Percentiles rank a stretch among this genome's conserved stretches.
phyloP scores from a whole-genome alignment of 1,140 invertebrate species.

The Drosophila murphyi region DNA sequence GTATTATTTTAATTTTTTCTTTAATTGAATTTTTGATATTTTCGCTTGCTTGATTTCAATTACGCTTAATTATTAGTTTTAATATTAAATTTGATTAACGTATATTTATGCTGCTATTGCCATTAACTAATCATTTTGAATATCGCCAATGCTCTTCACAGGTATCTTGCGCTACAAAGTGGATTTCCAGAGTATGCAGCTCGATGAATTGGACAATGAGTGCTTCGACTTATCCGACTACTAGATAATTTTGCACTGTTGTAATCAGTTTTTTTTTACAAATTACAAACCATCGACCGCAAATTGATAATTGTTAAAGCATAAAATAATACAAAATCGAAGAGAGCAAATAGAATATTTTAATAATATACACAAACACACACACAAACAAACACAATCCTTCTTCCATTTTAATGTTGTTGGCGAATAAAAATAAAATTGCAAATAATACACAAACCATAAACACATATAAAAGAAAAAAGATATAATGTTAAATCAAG shows the following conservation, averaged over 20 bases:
- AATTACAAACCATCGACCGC: conserved; percentile 41
- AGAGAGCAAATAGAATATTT: conserved; percentile 75
- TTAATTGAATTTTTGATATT: conserved; percentile 8
- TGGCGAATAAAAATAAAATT: conserved; percentile 75
- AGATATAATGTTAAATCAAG: conserved; percentile 73
- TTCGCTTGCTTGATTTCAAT: conserved; percentile 16
- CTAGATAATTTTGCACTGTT: conserved; percentile 86
- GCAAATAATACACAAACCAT: conserved; percentile 54
- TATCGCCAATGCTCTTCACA: conserved; percentile 29
- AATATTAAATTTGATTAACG: conserved; percentile 2
- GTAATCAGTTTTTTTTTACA: conserved; percentile 50
- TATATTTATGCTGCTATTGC: background rate
- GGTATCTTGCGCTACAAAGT: conserved; percentile 98
- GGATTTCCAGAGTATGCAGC: conserved; percentile 98
- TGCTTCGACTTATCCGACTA: conserved; percentile 97
- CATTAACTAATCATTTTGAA: conserved; percentile 4
- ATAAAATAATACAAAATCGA: conserved; percentile 46
- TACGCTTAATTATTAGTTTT: conserved; percentile 1
- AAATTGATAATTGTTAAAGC: conserved; percentile 61
- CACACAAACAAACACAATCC: conserved; percentile 63
- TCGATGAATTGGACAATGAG: conserved; percentile 93
- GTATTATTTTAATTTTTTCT: conserved; percentile 4
- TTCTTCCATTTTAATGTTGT: conserved; percentile 82
- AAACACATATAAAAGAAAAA: conserved; percentile 39
- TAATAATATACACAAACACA: conserved; percentile 48